A percentile compares a stretch with the other conserved stretches of the same genome.
phyloP scores from a whole-genome alignment of 2,113 vertebrate species.

The Taxidea taxus region DNA sequence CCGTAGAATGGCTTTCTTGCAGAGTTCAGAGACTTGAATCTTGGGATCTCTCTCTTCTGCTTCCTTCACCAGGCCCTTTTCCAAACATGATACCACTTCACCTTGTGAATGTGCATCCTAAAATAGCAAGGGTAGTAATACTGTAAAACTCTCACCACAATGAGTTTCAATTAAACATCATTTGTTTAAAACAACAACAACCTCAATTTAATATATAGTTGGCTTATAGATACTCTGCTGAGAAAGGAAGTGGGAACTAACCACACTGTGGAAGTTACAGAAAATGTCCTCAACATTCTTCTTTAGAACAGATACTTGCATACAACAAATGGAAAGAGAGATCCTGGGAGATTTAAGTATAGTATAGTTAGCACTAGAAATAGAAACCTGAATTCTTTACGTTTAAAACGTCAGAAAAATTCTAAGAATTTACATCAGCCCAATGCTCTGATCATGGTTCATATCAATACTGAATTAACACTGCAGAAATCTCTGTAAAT shows the following conservation, averaged over 20 bases:
- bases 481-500: neutral
- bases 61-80: conserved; percentile 93
- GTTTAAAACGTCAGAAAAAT: conserved; percentile 17
- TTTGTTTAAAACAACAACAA: neutral
- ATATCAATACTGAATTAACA: neutral
- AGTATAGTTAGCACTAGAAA: neutral
- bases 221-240: neutral
- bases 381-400: conserved; percentile 5
- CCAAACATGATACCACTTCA: conserved; percentile 96
- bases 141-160: neutral
- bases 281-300: neutral
- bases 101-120: conserved; percentile 98
- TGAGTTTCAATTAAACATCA: conserved; percentile 35
- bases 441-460: neutral
- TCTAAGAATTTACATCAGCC: neutral
- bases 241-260: neutral
- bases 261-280: neutral
- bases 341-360: neutral
- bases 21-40: conserved; percentile 88
- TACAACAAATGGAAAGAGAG: neutral
- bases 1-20: conserved; percentile 96
- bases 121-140: neutral
- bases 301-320: neutral
- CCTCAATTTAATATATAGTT: neutral
- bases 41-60: conserved; percentile 87